Base-by-base conservation (phyloP, 2,797 vertebrate genomes). In the Sarcoramphus papa region DNA sequence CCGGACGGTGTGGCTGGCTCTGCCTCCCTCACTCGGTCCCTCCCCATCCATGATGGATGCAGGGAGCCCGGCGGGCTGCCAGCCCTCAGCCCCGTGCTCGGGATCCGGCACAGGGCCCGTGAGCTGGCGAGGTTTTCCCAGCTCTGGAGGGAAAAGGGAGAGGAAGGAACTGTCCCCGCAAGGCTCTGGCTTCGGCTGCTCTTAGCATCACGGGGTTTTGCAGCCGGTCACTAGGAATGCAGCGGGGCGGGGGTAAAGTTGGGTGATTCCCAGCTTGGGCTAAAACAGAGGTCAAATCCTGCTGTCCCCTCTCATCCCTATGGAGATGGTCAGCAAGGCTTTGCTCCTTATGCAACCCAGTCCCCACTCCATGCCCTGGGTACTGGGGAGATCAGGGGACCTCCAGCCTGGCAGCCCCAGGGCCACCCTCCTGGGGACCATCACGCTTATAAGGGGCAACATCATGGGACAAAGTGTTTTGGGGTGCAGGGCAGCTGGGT, bases 291-390 rank as follows among this genome's bases (percentile, higher is more conserved):
- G 37, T 28, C 17, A 79, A 74, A 74, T 47, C 48, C 76, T 24
- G 74, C 35, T 59, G 14, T 48, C 14, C 18, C 4, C 27, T n/a
- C 37, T 33, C 2, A 12, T 48, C 37, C 47, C 67, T 3, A 2
- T 0, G 25, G 59, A 68, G 27, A 2, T 8, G 31, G 20, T 7
- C 5, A 3, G 47, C 6, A 31, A 59, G 7, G 47, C 27, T 27
- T 22, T 51, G 28, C 31, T 74, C 21, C 40, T 62, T 17, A 2
- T 4, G 45, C 35, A 40, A 6, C 48, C 21, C 6, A 4, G 14
- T 23, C n/a, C 37, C n/a, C 10, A 50, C 1, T 13, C 7, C 2
- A 0, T 0, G 7, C 10, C 51, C 64, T 3, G 51, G 21, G 9
- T 4, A 2, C 3, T 2, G 12, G 47, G 37, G 41, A 70, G 2